phyloP scores from a whole-genome alignment of 2,113 vertebrate genomes.

The Brienomyrus brachyistius region DNA sequence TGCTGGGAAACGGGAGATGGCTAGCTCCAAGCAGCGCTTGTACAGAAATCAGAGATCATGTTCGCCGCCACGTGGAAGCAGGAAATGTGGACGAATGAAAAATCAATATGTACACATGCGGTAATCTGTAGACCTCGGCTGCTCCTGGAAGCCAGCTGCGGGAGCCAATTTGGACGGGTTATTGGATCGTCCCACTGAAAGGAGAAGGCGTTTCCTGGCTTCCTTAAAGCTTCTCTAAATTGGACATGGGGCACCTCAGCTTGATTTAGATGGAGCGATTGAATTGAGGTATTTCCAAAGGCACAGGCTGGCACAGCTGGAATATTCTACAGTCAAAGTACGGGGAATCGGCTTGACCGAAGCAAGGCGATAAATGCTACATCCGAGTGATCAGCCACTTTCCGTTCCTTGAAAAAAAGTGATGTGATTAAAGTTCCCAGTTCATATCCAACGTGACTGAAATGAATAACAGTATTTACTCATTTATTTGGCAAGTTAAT shows the following conservation, averaged over 20 bases:
- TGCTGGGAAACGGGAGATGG: background rate
- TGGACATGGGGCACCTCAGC: background rate
- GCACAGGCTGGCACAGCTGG: background rate
- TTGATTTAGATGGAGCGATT: background rate
- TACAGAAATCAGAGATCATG: background rate
- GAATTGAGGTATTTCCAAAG: background rate
- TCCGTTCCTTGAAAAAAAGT: background rate
- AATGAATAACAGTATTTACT: background rate
- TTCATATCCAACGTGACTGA: background rate
- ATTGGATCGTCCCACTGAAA: background rate
- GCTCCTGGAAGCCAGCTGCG: background rate
- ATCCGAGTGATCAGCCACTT: background rate
- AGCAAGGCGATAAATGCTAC: background rate
- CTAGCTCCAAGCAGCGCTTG: background rate
- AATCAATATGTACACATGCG: slow-evolving; percentile 9
- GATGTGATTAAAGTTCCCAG: background rate
- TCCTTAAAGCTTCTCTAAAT: background rate
- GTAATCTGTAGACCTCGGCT: slow-evolving; percentile 11
- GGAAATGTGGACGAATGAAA: slow-evolving; percentile 15
- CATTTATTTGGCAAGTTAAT: background rate
- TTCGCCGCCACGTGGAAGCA: background rate
- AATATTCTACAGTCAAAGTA: background rate
- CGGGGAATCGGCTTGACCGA: background rate
- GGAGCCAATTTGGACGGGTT: slow-evolving; percentile 14
- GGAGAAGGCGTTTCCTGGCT: background rate